Conservation (phyloP, 2,797 vertebrate species). For the Discoglossus pictus region DNA sequence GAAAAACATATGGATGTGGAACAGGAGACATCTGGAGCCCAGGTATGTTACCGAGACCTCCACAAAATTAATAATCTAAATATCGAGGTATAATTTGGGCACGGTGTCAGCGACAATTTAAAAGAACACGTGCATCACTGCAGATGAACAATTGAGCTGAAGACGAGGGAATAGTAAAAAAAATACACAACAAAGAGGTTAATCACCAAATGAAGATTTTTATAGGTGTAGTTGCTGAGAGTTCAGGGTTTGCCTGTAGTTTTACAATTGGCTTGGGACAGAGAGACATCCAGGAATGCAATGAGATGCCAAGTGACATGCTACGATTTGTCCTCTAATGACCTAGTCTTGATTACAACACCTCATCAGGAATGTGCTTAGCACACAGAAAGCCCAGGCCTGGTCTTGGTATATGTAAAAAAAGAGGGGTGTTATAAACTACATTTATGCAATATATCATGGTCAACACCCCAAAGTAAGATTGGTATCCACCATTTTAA, state of each 20-base stretch:
- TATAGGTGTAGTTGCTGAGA: neutral
- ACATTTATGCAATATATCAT: no score
- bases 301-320: no score
- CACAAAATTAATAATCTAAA: neutral
- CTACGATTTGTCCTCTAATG: no score
- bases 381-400: no score
- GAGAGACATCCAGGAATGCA: neutral
- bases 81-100: neutral
- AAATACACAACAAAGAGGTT: constrained; percentile 24
- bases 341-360: no score
- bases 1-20: constrained; percentile 5
- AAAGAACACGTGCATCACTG: neutral
- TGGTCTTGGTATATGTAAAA: no score
- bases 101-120: neutral
- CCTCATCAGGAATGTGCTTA: no score
- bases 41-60: neutral
- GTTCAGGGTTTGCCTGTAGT: neutral
- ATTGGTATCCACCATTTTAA: no score
- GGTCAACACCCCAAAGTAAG: no score
- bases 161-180: constrained; percentile 7
- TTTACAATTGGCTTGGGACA: neutral
- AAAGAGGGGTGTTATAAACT: no score
- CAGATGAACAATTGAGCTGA: neutral
- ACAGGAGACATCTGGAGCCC: constrained; percentile 11
- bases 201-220: constrained; percentile 14